Evolutionary conservation across 2,113 vertebrate species (phyloP).

Genomic region (Cynoglossus semilaevis): DNA sequence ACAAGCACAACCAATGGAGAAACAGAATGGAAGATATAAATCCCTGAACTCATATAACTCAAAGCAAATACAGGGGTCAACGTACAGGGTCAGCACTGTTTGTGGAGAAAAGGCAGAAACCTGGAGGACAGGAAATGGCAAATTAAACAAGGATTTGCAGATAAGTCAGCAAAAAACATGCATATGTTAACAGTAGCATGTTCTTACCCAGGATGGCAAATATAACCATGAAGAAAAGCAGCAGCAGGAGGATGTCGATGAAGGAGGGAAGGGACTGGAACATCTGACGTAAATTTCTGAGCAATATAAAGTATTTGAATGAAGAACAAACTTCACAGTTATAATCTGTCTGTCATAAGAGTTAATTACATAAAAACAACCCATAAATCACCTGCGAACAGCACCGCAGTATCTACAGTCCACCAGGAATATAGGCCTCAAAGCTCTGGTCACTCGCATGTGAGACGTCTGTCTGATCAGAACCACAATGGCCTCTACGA

Average conservation of each 20-base stretch:
- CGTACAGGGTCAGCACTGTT: slow-evolving; percentile 90
- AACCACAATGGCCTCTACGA: slow-evolving; percentile 94
- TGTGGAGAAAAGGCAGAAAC: slow-evolving; percentile 94
- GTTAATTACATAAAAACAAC: too few relatives aligned
- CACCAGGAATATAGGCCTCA: slow-evolving; percentile 95
- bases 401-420: slow-evolving; percentile 97
- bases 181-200: not conserved
- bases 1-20: slow-evolving; percentile 5
- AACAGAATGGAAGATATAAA: slow-evolving; percentile 2
- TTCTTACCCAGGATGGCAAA: slow-evolving; percentile 93
- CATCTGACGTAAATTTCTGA: slow-evolving; percentile 96
- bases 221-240: slow-evolving; percentile 99
- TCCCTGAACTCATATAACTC: slow-evolving; percentile 12
- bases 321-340: not conserved
- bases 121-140: slow-evolving; percentile 61
- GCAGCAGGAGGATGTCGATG: slow-evolving; percentile 93
- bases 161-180: not conserved
- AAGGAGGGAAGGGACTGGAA: slow-evolving; percentile 98
- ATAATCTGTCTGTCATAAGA: too few relatives aligned
- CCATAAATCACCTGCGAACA: slow-evolving; percentile 82
- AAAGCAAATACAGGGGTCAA: slow-evolving; percentile 36
- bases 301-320: slow-evolving; percentile 25
- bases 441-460: slow-evolving; percentile 89
- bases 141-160: too few relatives aligned
- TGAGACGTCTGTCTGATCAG: slow-evolving; percentile 93